A percentile compares a stretch with the other conserved stretches of the same genome.
Evolutionary conservation across 2,113 vertebrate genomes (phyloP).

Genomic region (Myrmecophaga tridactyla): DNA sequence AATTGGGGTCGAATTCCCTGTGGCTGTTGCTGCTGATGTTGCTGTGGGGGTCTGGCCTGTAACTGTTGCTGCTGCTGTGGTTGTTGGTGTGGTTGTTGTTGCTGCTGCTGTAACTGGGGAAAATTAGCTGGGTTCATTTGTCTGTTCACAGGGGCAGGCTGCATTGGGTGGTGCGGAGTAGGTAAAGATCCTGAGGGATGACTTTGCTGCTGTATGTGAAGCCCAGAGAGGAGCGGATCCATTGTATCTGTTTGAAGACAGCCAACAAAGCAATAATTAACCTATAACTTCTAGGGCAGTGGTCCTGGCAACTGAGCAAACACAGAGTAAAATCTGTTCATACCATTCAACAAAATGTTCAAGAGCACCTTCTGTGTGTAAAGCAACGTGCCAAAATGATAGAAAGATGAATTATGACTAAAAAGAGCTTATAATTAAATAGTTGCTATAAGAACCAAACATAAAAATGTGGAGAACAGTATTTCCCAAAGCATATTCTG

Average conservation of each 20-base stretch:
- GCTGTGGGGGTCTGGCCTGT: slow-evolving; percentile 87
- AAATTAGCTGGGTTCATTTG: slow-evolving; percentile 92
- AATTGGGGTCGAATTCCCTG: slow-evolving; percentile 92
- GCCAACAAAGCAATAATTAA: slow-evolving; percentile 67
- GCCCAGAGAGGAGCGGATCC: slow-evolving; percentile 94
- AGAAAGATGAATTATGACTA: slow-evolving; percentile 26
- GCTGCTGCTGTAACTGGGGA: slow-evolving; percentile 91
- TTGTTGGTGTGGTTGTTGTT: slow-evolving; percentile 80
- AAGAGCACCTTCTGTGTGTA: neutral
- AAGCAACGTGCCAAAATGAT: neutral
- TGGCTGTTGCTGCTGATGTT: slow-evolving; percentile 90
- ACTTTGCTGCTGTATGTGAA: slow-evolving; percentile 88
- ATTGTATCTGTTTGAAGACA: slow-evolving; percentile 87
- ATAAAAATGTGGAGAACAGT: neutral
- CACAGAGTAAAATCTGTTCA: neutral
- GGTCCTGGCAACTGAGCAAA: neutral
- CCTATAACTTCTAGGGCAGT: neutral
- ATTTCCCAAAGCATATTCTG: slow-evolving; percentile 44
- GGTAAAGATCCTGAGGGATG: slow-evolving; percentile 91
- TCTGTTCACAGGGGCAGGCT: slow-evolving; percentile 90
- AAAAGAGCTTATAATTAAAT: neutral
- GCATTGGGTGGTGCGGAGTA: slow-evolving; percentile 94
- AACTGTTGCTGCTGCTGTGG: slow-evolving; percentile 79
- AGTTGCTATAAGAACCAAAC: neutral
- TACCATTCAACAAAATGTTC: neutral